These are phyloP conservation scores for Ariolimax columbianus DNA, from an alignment of 2,888 invertebrate species.

Conservation along the genomic window DNA sequence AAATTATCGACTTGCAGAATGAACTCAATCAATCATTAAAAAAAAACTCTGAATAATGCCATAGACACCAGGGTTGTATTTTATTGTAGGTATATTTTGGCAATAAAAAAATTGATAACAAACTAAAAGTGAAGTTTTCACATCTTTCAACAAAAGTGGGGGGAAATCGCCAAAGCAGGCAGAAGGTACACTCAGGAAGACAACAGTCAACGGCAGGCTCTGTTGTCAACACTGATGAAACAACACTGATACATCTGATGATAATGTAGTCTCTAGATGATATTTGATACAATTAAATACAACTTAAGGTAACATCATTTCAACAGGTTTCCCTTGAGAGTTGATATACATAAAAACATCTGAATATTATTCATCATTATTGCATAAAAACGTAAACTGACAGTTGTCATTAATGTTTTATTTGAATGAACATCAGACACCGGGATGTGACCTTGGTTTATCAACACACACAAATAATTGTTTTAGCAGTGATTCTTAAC, in stretches of 20 bases:
- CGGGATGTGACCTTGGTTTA: neutral
- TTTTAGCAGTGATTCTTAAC: no score
- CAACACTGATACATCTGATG: neutral
- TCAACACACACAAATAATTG: neutral
- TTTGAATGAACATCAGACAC: neutral
- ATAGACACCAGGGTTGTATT: conserved; percentile 13
- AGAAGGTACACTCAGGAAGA: neutral
- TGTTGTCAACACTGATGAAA: neutral
- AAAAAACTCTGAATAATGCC: neutral
- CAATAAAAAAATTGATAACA: conserved; percentile 18
- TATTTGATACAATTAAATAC: neutral
- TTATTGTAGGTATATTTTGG: conserved; percentile 26
- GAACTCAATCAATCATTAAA: neutral
- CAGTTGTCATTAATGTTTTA: neutral
- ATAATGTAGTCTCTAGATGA: neutral
- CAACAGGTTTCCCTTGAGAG: neutral
- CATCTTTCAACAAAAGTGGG: conserved; percentile 20
- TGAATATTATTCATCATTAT: neutral
- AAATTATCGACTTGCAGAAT: neutral
- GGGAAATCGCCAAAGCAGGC: neutral
- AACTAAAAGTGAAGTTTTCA: neutral
- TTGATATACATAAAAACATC: neutral
- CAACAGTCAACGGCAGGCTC: neutral
- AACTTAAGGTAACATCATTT: neutral
- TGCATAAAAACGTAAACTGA: neutral